A percentile compares a stretch with the other conserved stretches of the same genome.
phyloP scores from a whole-genome alignment of 2,113 vertebrate species.

The Chaetodon trifascialis region DNA sequence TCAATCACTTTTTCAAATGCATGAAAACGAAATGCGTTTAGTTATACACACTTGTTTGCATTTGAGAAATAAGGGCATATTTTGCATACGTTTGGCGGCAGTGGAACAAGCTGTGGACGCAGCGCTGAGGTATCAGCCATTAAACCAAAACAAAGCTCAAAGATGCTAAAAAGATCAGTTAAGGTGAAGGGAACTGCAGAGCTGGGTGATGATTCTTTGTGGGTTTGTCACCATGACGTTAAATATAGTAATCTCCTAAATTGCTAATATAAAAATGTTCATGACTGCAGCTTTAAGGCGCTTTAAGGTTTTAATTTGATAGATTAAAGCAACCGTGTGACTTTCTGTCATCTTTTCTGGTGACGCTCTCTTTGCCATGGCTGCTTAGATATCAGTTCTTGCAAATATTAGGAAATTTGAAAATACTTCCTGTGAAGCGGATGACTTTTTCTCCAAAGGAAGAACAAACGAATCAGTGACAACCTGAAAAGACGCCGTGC shows the following conservation, averaged over 20 bases:
- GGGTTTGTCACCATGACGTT: not conserved
- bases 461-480: not conserved
- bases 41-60: too few relatives aligned
- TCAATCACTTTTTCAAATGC: too few relatives aligned
- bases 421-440: not conserved
- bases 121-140: too few relatives aligned
- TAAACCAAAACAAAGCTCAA: not conserved
- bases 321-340: too few relatives aligned
- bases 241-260: not conserved
- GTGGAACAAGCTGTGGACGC: too few relatives aligned
- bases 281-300: not conserved
- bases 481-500: slow-evolving; percentile 6
- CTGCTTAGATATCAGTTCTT: too few relatives aligned
- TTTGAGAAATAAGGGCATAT: too few relatives aligned
- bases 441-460: not conserved
- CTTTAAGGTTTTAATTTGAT: too few relatives aligned
- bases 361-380: too few relatives aligned
- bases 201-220: not conserved
- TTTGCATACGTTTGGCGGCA: too few relatives aligned
- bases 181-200: not conserved
- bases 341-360: not conserved
- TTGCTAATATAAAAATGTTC: not conserved
- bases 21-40: too few relatives aligned
- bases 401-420: too few relatives aligned
- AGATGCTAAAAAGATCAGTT: not conserved